phyloP scores from a whole-genome alignment of 2,113 vertebrate species.

The Solea senegalensis region DNA sequence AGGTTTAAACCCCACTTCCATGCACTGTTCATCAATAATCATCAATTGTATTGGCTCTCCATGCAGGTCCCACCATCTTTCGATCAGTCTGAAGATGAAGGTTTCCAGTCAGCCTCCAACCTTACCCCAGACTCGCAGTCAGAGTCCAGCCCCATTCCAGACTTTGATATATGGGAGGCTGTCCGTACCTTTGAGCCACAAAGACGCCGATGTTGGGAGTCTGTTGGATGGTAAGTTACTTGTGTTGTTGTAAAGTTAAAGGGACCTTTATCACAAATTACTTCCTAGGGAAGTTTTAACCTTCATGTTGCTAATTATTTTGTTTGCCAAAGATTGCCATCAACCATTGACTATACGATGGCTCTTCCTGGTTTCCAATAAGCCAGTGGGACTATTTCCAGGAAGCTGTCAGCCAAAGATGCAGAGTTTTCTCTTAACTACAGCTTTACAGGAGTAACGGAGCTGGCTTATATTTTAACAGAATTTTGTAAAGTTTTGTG shows the following conservation, averaged over 20 bases:
- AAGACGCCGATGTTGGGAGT: slow-evolving; percentile 93
- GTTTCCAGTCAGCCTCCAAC: slow-evolving; percentile 96
- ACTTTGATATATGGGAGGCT: slow-evolving; percentile 92
- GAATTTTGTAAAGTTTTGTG: no score
- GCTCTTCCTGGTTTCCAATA: no score
- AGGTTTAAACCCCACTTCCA: no score
- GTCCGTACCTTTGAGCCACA: slow-evolving; percentile 87
- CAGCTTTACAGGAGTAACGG: no score
- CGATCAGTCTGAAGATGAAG: slow-evolving; percentile 97
- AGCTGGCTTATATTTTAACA: no score
- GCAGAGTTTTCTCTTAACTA: no score
- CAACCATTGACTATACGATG: no score
- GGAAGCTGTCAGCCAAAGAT: no score
- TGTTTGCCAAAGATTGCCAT: no score
- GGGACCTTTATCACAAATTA: neutral
- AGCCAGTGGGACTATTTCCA: no score
- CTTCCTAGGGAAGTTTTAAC: neutral
- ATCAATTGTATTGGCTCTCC: neutral
- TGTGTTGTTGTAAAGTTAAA: neutral
- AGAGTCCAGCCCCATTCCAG: slow-evolving; percentile 87
- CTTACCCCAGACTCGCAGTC: slow-evolving; percentile 97
- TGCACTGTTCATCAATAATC: neutral
- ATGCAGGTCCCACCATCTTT: slow-evolving; percentile 89
- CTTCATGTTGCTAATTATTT: neutral
- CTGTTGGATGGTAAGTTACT: slow-evolving; percentile 88